Percentiles rank a stretch among this genome's conserved stretches.
phyloP scores from a whole-genome alignment of 2,113 vertebrate genomes.

The Brevimyrus niger region DNA sequence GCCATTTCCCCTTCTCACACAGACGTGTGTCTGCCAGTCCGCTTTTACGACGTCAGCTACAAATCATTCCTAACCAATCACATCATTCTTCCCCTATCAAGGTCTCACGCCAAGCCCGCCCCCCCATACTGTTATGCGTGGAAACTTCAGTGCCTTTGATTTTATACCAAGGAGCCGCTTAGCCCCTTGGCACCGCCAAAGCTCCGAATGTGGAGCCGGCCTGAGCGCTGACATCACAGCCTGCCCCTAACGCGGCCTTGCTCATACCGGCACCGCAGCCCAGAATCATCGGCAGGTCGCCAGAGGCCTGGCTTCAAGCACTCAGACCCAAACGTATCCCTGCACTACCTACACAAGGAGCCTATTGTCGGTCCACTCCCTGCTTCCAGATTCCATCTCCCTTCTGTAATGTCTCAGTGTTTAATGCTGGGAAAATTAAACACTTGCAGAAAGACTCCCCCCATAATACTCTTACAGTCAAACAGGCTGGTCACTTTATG shows the following conservation, averaged over 20 bases:
- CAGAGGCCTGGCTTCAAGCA: neutral
- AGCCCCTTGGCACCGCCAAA: neutral
- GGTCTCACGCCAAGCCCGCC: neutral
- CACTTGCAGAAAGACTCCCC: neutral
- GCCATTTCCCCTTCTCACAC: neutral
- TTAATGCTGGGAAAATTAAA: neutral
- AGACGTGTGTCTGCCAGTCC: neutral
- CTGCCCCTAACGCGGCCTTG: neutral
- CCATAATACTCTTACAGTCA: neutral
- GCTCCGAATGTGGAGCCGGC: neutral
- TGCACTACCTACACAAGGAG: neutral
- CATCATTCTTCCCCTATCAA: neutral
- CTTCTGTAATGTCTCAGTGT: neutral
- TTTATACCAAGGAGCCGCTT: neutral
- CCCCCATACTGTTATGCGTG: neutral
- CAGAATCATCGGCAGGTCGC: neutral
- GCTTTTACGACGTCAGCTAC: neutral
- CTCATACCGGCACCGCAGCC: neutral
- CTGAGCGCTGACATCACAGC: neutral
- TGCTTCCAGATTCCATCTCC: neutral
- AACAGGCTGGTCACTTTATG: neutral
- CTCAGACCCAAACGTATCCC: neutral
- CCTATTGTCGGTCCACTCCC: neutral
- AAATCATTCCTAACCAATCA: neutral
- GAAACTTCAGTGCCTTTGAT: neutral